Evolutionary conservation across 2,113 vertebrate species (phyloP).

Genomic region (Perca schrenkii): DNA sequence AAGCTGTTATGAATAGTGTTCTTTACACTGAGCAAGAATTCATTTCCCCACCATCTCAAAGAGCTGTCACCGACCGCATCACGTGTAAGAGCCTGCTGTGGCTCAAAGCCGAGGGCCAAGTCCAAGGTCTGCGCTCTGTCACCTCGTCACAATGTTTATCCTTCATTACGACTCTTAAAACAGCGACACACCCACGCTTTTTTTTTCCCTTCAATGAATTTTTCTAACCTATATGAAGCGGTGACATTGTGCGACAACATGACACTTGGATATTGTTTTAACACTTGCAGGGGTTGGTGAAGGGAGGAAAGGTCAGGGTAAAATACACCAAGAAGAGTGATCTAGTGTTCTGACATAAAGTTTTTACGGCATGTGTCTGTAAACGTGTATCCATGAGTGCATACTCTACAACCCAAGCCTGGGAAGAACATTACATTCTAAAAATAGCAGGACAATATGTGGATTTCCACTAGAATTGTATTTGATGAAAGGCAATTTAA

Average conservation of each 20-base stretch:
- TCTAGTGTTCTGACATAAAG: slow-evolving; percentile 23
- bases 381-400: neutral
- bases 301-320: slow-evolving; percentile 36
- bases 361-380: slow-evolving; percentile 19
- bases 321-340: slow-evolving; percentile 43
- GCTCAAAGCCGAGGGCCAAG: slow-evolving; percentile 64
- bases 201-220: slow-evolving; percentile 45
- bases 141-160: slow-evolving; percentile 76
- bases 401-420: neutral
- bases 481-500: slow-evolving; percentile 23
- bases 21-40: slow-evolving; percentile 67
- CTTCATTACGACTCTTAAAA: slow-evolving; percentile 65
- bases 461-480: neutral
- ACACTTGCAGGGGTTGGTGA: slow-evolving; percentile 55
- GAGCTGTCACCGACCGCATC: slow-evolving; percentile 75
- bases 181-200: slow-evolving; percentile 46
- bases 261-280: slow-evolving; percentile 64
- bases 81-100: slow-evolving; percentile 63
- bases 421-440: slow-evolving; percentile 7
- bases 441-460: slow-evolving; percentile 28
- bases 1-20: slow-evolving; percentile 71
- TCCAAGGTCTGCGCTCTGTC: slow-evolving; percentile 76
- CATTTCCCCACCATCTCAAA: slow-evolving; percentile 60
- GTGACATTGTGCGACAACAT: slow-evolving; percentile 65
- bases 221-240: slow-evolving; percentile 56